Evolutionary conservation across 1,140 invertebrate species (phyloP).

Genomic region (Ericerus pela): DNA sequence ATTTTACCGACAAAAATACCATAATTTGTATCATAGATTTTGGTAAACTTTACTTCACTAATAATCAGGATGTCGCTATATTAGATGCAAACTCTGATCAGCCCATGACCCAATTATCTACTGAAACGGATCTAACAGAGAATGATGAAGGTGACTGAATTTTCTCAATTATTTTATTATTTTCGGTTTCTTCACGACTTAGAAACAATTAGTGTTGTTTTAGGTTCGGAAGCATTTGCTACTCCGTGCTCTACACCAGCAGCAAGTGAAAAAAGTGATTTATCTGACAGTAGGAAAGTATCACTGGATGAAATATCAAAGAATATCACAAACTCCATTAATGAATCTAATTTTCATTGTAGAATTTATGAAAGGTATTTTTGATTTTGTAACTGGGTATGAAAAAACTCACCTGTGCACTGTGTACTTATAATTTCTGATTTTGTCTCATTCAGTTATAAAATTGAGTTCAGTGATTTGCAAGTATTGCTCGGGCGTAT

Average conservation of each 20-base stretch:
- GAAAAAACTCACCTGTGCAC: not conserved
- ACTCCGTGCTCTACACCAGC: slow-evolving; percentile 86
- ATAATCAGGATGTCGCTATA: slow-evolving; percentile 28
- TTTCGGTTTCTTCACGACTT: not conserved
- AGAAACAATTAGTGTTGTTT: slow-evolving; percentile 22
- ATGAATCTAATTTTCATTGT: slow-evolving; percentile 49
- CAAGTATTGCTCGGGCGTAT: slow-evolving; percentile 76
- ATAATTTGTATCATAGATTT: slow-evolving; percentile 72
- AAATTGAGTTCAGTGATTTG: slow-evolving; percentile 65
- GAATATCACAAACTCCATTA: slow-evolving; percentile 30
- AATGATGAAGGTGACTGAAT: slow-evolving; percentile 25
- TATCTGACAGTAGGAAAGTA: slow-evolving; percentile 16
- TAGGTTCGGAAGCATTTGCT: slow-evolving; percentile 42
- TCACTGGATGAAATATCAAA: not conserved
- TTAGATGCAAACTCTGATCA: slow-evolving; percentile 32
- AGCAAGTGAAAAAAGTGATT: slow-evolving; percentile 49
- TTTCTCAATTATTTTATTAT: slow-evolving; percentile 16
- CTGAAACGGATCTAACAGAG: slow-evolving; percentile 28
- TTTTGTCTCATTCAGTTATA: slow-evolving; percentile 44
- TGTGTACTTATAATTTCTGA: not conserved
- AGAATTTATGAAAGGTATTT: slow-evolving; percentile 54
- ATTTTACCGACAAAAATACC: slow-evolving; percentile 60
- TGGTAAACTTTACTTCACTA: slow-evolving; percentile 59
- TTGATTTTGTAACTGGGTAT: not conserved
- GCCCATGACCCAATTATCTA: slow-evolving; percentile 12